Evolutionary conservation across 2,888 invertebrate species (phyloP).

Genomic region (Drosophila paucipuncta): DNA sequence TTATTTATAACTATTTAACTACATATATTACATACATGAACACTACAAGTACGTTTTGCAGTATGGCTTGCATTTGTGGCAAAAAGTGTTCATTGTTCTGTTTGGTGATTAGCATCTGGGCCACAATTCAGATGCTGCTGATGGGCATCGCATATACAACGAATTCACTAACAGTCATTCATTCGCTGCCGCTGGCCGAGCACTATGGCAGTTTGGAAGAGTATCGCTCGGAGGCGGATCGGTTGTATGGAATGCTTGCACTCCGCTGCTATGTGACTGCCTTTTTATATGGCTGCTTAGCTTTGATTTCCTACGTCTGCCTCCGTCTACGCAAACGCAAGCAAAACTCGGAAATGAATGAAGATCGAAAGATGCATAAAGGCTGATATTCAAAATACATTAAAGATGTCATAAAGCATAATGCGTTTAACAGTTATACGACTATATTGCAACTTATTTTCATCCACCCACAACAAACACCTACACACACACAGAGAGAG

Average conservation of each 20-base stretch:
- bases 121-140: conserved; percentile 47
- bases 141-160: conserved; percentile 46
- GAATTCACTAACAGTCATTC: conserved; percentile 32
- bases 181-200: conserved; percentile 17
- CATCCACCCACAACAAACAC: conserved; percentile 16
- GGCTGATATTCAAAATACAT: conserved; percentile 1
- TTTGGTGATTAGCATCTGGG: conserved; percentile 60
- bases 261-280: conserved; percentile 50
- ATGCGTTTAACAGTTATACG: conserved; percentile 20
- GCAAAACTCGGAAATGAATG: background rate
- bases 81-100: conserved; percentile 52
- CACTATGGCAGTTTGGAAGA: background rate
- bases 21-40: background rate
- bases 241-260: conserved; percentile 1
- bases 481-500: background rate
- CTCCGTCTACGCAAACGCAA: conserved; percentile 10
- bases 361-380: background rate
- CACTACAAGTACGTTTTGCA: background rate
- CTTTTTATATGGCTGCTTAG: conserved; percentile 28
- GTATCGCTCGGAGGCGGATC: conserved; percentile 40
- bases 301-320: conserved; percentile 14
- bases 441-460: conserved; percentile 28
- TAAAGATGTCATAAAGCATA: conserved; percentile 14
- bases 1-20: background rate
- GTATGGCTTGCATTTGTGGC: conserved; percentile 40